Percentiles rank a stretch among this genome's conserved stretches.
Evolutionary conservation across 2,888 invertebrate species (phyloP).

Genomic region (Ganaspis brasiliensis): DNA sequence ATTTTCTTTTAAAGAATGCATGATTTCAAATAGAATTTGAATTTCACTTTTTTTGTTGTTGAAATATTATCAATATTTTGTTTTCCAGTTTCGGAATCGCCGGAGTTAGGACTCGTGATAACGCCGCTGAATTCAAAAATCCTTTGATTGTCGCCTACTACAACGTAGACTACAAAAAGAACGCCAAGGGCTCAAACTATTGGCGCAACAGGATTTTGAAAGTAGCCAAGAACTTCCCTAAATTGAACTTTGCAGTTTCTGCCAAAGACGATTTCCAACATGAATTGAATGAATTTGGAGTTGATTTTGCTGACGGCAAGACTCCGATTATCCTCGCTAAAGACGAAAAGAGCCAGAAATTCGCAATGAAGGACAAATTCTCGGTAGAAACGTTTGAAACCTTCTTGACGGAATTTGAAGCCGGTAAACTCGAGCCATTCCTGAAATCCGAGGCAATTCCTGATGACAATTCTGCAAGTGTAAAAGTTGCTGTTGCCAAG

Average conservation of each 20-base stretch:
- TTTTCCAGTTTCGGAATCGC: constrained; percentile 92
- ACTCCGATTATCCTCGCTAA: constrained; percentile 94
- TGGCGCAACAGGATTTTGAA: constrained; percentile 98
- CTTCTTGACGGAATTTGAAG: constrained; percentile 92
- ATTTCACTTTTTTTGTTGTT: not conserved
- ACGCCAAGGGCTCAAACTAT: constrained; percentile 98
- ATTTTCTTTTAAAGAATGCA: too few species aligned
- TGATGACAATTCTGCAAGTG: constrained; percentile 90
- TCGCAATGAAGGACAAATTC: constrained; percentile 94
- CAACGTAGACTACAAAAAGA: constrained; percentile 97
- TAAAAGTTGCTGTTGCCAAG: constrained; percentile 96
- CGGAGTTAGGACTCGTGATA: constrained; percentile 94
- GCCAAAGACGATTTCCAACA: constrained; percentile 96
- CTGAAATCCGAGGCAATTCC: constrained; percentile 98
- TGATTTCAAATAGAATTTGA: too few species aligned
- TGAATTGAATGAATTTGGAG: constrained; percentile 96
- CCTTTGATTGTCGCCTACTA: constrained; percentile 96
- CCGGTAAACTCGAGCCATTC: constrained; percentile 93
- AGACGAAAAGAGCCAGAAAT: constrained; percentile 93
- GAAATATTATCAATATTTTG: constrained; percentile 19
- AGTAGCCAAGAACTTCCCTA: constrained; percentile 88
- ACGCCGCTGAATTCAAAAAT: constrained; percentile 91
- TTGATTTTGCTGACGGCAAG: constrained; percentile 92
- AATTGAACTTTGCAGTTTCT: constrained; percentile 93
- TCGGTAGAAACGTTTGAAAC: constrained; percentile 91